These are phyloP conservation scores for Furcifer pardalis DNA, from an alignment of 2,797 vertebrate genomes.

Conservation along the genomic window DNA sequence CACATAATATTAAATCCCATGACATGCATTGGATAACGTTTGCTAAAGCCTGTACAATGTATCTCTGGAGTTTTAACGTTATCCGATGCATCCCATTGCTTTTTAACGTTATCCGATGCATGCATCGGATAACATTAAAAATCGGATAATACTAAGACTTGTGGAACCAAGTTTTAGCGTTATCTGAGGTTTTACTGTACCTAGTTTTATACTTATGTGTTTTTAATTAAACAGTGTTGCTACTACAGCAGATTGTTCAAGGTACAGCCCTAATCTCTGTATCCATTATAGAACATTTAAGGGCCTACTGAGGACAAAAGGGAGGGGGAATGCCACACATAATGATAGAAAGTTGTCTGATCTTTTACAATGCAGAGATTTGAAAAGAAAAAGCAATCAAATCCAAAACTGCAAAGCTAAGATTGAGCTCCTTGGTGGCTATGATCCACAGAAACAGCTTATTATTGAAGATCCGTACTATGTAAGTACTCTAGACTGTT, in stretches of 20 bases:
- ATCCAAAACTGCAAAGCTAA: conserved; percentile 85
- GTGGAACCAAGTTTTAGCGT: no score
- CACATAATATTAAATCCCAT: no score
- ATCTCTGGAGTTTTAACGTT: no score
- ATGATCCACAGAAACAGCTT: conserved; percentile 90
- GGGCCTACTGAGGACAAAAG: neutral
- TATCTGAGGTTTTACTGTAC: no score
- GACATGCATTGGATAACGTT: no score
- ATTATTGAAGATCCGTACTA: conserved; percentile 97
- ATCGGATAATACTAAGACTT: no score
- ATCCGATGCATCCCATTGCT: no score
- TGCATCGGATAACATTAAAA: no score
- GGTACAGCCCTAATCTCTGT: neutral
- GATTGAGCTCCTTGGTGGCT: conserved; percentile 93
- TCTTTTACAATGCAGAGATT: conserved; percentile 81
- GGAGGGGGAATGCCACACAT: neutral
- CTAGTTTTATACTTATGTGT: neutral
- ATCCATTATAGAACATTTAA: neutral
- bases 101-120: no score
- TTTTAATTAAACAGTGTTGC: neutral
- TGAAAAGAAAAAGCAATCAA: conserved; percentile 86
- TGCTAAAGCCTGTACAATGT: no score
- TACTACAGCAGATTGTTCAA: neutral
- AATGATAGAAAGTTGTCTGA: conserved; percentile 12
- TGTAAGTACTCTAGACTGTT: conserved; percentile 80